phyloP scores from a whole-genome alignment of 2,113 vertebrate genomes.

The Hippoglossus stenolepis region DNA sequence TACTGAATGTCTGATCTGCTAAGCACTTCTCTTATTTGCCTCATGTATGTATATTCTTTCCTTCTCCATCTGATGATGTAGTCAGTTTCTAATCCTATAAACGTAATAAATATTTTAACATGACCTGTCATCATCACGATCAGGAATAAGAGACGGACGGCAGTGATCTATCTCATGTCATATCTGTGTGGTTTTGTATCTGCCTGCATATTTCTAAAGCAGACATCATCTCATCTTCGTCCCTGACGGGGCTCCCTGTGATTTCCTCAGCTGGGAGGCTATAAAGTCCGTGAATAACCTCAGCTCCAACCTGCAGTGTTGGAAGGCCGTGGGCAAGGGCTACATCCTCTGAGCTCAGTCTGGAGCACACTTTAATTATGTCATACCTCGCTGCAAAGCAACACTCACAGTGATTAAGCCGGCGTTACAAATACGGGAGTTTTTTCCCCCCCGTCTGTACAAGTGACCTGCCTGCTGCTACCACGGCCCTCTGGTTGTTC shows the following conservation, averaged over 20 bases:
- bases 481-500: slow-evolving; percentile 1
- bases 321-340: not conserved
- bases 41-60: not conserved
- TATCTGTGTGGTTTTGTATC: not conserved
- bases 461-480: slow-evolving; percentile 30
- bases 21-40: not conserved
- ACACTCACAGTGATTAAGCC: slow-evolving; percentile 31
- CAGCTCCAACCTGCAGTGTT: slow-evolving; percentile 1
- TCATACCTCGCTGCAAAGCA: slow-evolving; percentile 35
- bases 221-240: not conserved
- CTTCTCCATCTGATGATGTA: not conserved
- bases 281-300: not conserved
- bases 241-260: not conserved
- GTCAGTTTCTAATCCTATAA: not conserved
- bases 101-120: not conserved
- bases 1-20: not conserved
- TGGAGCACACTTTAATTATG: slow-evolving; percentile 30
- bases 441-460: not conserved
- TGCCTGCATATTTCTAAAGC: slow-evolving; percentile 1
- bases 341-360: slow-evolving; percentile 23
- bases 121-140: no score
- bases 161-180: not conserved
- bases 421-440: slow-evolving; percentile 2
- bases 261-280: not conserved
- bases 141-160: not conserved